These are phyloP conservation scores for Misgurnus mizolepis DNA, from an alignment of 2,113 vertebrate genomes.

Conservation along the genomic window DNA sequence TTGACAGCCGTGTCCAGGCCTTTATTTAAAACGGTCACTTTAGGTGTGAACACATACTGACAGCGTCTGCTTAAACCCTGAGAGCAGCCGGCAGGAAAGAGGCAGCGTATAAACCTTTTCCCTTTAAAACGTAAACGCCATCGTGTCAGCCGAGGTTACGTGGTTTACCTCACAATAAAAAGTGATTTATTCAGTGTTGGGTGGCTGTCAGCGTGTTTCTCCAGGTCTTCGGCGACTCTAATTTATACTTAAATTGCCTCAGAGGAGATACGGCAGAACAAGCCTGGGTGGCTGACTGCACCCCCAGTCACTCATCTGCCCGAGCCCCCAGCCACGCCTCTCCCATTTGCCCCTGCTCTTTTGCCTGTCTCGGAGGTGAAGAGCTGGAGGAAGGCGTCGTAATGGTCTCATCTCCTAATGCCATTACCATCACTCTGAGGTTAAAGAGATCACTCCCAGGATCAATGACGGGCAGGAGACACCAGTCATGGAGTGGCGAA, in stretches of 20 bases:
- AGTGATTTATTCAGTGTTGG: constrained; percentile 61
- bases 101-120: constrained; percentile 57
- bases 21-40: constrained; percentile 57
- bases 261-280: constrained; percentile 42
- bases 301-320: constrained; percentile 25
- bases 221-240: constrained; percentile 51
- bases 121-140: constrained; percentile 61
- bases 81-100: constrained; percentile 30
- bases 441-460: constrained; percentile 53
- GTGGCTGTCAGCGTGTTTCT: constrained; percentile 58
- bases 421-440: constrained; percentile 56
- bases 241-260: constrained; percentile 64
- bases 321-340: constrained; percentile 45
- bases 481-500: constrained; percentile 49
- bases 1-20: constrained; percentile 42
- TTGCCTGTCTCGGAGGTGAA: constrained; percentile 34
- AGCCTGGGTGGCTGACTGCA: constrained; percentile 46
- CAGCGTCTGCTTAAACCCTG: constrained; percentile 50
- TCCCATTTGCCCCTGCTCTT: constrained; percentile 39
- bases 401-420: constrained; percentile 55
- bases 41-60: constrained; percentile 51
- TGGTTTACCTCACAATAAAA: constrained; percentile 59
- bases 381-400: constrained; percentile 45
- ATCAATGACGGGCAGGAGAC: constrained; percentile 52
- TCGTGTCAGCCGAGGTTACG: constrained; percentile 52